Evolutionary conservation across 2,888 invertebrate genomes (phyloP), one percentile per base, ranked within the genome.

Genomic region (Cyrtodaria siliqua): DNA sequence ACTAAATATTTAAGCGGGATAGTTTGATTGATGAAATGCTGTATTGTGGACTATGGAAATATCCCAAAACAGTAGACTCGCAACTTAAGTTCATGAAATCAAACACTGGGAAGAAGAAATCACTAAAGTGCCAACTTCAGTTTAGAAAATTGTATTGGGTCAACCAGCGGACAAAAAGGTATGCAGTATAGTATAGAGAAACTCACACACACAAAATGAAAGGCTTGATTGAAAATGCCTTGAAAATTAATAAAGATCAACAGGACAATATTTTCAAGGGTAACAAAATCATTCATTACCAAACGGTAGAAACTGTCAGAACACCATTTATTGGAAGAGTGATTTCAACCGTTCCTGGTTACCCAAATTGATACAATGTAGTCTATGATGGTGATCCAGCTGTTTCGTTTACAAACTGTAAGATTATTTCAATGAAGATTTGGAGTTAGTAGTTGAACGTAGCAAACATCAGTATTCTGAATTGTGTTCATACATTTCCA

Each of bases 1-100:
- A 33, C 64, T 2, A 14, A 64, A n/a, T 60, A 24, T 27, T 53
- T n/a, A 26, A 59, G 29, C 26, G 23, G 24, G 60, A 69, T 20
- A 18, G n/a, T 14, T 20, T 70, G 18, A 49, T 27, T 8, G 33
- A 60, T 59, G 52, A 55, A 8, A 60, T 72, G 2, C 9, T 72
- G 4, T 66, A 40, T 14, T 70, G 62, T 70, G 64, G 70, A 1
- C 24, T 75, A n/a, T 70, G 76, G 70, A 64, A 76, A 50, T 71
- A 33, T 27, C 63, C 56, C 24, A 59, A 75, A 24, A 64, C 63
- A 1, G 68, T 64, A 3, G 69, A 63, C 26, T 44, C 50, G 3
- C 9, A 29, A 0, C n/a, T 75, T 44, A 69, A 69, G 38, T 16
- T 2, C 2, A 42, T 68, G 3, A 8, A 23, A 9, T 24, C 60